Conservation (phyloP, 2,113 vertebrate species). For the Antigone vipio region DNA sequence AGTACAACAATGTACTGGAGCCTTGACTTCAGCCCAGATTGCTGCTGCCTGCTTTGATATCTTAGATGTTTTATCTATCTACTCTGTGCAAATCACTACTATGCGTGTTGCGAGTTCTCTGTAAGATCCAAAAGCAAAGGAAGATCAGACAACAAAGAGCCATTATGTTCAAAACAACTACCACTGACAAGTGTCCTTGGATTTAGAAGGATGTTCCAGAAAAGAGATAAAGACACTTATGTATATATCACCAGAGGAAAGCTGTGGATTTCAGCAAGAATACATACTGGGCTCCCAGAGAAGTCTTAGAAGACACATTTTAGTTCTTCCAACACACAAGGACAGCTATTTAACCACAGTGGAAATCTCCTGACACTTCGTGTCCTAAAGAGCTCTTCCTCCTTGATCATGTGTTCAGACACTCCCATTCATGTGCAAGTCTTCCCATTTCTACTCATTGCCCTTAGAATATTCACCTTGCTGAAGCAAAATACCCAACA, state of each 20-base stretch:
- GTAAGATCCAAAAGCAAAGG: neutral
- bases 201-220: constrained; percentile 1
- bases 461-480: neutral
- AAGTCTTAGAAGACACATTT: neutral
- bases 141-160: neutral
- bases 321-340: neutral
- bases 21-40: neutral
- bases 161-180: neutral
- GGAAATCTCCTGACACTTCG: neutral
- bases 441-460: neutral
- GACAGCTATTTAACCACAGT: neutral
- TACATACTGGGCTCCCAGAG: neutral
- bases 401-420: neutral
- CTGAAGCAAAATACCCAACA: neutral
- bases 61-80: neutral
- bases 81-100: neutral
- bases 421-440: neutral
- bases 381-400: neutral
- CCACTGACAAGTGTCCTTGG: neutral
- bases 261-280: neutral
- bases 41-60: neutral
- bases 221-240: neutral
- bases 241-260: neutral
- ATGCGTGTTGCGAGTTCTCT: neutral
- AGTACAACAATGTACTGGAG: neutral